Conservation (phyloP, 1,140 invertebrate genomes). For the Formica selysi region DNA sequence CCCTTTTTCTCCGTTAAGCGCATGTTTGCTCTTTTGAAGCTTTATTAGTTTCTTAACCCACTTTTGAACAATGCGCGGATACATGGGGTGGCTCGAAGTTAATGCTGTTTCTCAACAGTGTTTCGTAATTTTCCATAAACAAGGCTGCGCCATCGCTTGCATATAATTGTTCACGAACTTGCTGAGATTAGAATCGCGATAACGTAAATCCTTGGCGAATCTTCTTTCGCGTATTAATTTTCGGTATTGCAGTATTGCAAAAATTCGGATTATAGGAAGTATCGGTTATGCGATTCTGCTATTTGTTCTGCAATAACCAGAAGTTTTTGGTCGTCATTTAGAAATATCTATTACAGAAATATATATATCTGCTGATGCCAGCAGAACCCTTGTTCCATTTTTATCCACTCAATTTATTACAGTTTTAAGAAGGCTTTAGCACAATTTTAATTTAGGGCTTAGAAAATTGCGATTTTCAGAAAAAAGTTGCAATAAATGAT, state of each 20-base stretch:
- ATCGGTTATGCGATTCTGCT: background rate
- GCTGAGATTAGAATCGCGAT: slow-evolving; percentile 20
- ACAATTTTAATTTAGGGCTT: slow-evolving; percentile 5
- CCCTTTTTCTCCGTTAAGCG: slow-evolving; percentile 1
- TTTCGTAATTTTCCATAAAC: slow-evolving; percentile 49
- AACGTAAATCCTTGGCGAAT: background rate
- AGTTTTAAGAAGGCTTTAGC: background rate
- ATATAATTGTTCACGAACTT: slow-evolving; percentile 11
- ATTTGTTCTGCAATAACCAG: background rate
- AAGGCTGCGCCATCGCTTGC: background rate
- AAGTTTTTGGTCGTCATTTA: slow-evolving; percentile 7
- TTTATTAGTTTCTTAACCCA: slow-evolving; percentile 67
- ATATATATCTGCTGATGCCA: background rate
- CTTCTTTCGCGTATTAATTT: background rate
- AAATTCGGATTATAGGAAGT: background rate
- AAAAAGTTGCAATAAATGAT: slow-evolving; percentile 22
- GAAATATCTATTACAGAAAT: slow-evolving; percentile 1
- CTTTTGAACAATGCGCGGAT: slow-evolving; percentile 56
- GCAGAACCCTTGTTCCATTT: background rate
- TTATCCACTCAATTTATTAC: background rate
- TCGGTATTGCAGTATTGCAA: background rate
- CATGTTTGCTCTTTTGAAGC: slow-evolving; percentile 16
- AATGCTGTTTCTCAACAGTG: slow-evolving; percentile 41
- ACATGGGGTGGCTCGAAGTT: slow-evolving; percentile 21
- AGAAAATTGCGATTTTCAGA: slow-evolving; percentile 5